Evolutionary conservation across 2,113 vertebrate genomes (phyloP).

Genomic region (Symphodus melops): DNA sequence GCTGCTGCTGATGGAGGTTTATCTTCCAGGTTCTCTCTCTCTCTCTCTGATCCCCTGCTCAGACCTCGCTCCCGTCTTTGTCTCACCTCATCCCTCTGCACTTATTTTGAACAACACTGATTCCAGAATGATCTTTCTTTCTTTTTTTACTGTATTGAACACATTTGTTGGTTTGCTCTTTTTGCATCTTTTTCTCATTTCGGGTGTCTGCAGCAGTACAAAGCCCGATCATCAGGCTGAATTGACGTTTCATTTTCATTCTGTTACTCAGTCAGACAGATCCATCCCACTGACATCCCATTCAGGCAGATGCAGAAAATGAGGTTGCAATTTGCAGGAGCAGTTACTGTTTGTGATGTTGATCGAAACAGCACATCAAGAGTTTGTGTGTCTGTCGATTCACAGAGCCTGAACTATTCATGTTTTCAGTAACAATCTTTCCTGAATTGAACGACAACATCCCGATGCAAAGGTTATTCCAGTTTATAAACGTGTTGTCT

Average conservation of each 20-base stretch:
- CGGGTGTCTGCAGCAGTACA: background rate
- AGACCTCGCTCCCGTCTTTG: slow-evolving; percentile 6
- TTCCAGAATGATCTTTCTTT: too few relatives aligned
- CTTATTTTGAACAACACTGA: slow-evolving; percentile 13
- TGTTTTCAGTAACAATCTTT: background rate
- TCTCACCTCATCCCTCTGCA: slow-evolving; percentile 14
- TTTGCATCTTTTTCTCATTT: background rate
- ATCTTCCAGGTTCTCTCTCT: slow-evolving; percentile 46
- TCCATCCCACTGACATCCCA: background rate
- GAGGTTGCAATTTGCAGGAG: background rate
- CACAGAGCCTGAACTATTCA: background rate
- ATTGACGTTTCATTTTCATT: background rate
- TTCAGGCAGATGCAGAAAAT: background rate
- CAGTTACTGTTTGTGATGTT: background rate
- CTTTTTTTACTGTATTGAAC: background rate
- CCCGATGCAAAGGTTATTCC: background rate
- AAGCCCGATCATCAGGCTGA: background rate
- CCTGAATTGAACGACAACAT: background rate
- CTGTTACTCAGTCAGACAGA: background rate
- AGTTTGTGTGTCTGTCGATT: background rate
- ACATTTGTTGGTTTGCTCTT: background rate
- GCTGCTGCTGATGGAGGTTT: slow-evolving; percentile 54
- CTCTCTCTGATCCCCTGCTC: slow-evolving; percentile 46
- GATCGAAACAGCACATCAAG: background rate
- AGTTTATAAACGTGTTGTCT: background rate